These are phyloP conservation scores for Nothobranchius kuhntae DNA, from an alignment of 2,113 vertebrate species.

Conservation along the genomic window DNA sequence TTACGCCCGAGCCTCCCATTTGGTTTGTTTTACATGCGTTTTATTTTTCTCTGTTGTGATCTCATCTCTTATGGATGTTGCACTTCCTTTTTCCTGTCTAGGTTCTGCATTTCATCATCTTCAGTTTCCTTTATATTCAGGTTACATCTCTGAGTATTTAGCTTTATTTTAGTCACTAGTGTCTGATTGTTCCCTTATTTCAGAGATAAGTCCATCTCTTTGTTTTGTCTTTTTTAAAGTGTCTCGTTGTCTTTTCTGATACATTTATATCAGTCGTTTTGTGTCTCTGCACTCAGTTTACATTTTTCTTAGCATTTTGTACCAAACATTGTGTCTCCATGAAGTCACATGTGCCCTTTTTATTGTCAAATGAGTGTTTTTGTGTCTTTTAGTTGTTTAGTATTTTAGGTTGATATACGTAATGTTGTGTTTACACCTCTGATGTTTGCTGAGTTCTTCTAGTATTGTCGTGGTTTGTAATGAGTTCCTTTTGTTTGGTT, in stretches of 20 bases:
- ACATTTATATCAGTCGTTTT: constrained; percentile 1
- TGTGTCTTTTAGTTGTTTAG: not conserved
- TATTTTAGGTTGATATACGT: too few relatives aligned
- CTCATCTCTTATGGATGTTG: not conserved
- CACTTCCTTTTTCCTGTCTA: not conserved
- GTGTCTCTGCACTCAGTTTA: not conserved
- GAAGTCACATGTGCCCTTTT: not conserved
- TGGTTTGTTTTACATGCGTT: not conserved
- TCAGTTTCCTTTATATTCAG: not conserved
- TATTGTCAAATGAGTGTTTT: not conserved
- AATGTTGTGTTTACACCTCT: not conserved
- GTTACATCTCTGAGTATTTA: not conserved
- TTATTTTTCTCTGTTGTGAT: not conserved
- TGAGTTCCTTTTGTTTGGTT: too few relatives aligned
- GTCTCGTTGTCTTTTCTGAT: not conserved
- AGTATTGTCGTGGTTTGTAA: too few relatives aligned
- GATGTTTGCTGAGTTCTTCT: too few relatives aligned
- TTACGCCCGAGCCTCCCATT: not conserved
- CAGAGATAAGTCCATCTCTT: not conserved
- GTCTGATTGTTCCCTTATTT: not conserved
- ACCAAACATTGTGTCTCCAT: not conserved
- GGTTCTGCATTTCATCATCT: not conserved
- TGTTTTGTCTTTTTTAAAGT: not conserved
- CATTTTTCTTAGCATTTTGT: constrained; percentile 5
- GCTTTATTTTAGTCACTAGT: not conserved